Percentiles rank a stretch among this genome's conserved stretches.
Evolutionary conservation across 2,888 invertebrate genomes (phyloP).

Genomic region (Globia sparganii): DNA sequence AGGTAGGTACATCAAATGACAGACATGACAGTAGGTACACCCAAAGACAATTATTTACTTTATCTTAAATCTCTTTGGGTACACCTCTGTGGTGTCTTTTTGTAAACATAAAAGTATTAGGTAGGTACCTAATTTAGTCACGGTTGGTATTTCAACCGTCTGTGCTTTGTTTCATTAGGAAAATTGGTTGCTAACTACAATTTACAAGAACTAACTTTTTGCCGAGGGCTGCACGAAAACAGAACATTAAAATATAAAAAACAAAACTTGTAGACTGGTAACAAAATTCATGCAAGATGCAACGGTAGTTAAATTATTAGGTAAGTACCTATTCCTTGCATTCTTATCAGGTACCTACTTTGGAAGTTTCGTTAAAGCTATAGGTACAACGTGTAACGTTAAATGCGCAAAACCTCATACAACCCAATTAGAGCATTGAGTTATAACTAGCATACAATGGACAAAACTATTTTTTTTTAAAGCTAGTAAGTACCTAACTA

Average conservation of each 20-base stretch:
- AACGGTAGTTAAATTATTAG: conserved; percentile 24
- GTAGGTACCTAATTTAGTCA: conserved; percentile 36
- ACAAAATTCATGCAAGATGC: conserved; percentile 53
- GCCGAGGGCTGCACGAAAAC: conserved; percentile 54
- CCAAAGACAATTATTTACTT: no score
- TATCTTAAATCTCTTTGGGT: no score
- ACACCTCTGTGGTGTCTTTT: neutral
- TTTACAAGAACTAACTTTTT: conserved; percentile 57
- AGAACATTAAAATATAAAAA: conserved; percentile 48
- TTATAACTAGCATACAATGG: no score
- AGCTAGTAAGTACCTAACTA: no score
- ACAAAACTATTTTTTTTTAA: no score
- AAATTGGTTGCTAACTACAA: conserved; percentile 62
- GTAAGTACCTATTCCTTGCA: conserved; percentile 7
- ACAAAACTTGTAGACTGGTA: conserved; percentile 23
- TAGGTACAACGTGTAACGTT: no score
- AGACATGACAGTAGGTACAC: no score
- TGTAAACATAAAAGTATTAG: neutral
- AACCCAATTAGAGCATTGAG: no score
- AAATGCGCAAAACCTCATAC: no score
- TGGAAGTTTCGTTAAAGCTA: neutral
- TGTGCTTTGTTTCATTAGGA: conserved; percentile 62
- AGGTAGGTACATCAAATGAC: no score
- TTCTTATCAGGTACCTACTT: neutral
- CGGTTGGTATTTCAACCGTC: conserved; percentile 31